Conservation (phyloP, 2,888 invertebrate genomes). For the Archips xylosteana region DNA sequence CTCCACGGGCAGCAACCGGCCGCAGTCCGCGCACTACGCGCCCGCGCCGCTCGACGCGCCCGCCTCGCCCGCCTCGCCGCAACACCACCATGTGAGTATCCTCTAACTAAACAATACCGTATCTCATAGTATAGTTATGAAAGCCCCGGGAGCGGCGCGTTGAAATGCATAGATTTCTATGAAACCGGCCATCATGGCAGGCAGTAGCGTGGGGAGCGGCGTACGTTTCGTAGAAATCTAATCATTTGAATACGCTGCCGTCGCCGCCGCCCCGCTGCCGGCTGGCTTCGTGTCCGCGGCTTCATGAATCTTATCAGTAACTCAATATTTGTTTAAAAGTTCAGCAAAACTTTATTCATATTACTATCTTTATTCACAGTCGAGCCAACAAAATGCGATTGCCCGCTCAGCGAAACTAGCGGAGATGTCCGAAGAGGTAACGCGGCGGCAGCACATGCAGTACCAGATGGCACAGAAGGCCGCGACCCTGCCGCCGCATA, state of each 20-base stretch:
- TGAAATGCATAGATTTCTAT: too few species aligned
- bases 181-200: too few species aligned
- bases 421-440: conserved; percentile 93
- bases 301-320: too few species aligned
- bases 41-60: conserved; percentile 59
- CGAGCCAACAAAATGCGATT: conserved; percentile 59
- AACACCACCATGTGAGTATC: conserved; percentile 65
- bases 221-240: too few species aligned
- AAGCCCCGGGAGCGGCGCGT: too few species aligned
- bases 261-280: too few species aligned
- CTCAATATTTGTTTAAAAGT: not conserved
- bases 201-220: too few species aligned
- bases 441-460: conserved; percentile 84
- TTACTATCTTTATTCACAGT: conserved; percentile 40
- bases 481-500: conserved; percentile 79
- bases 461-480: conserved; percentile 55
- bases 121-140: too few species aligned
- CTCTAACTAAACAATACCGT: too few species aligned
- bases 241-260: too few species aligned
- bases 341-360: not conserved
- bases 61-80: conserved; percentile 60
- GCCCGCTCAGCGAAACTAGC: conserved; percentile 88
- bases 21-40: conserved; percentile 76
- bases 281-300: too few species aligned
- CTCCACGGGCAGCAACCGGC: conserved; percentile 80